These are phyloP conservation scores for Pterophyllum scalare DNA, from an alignment of 2,113 vertebrate species.

Conservation along the genomic window DNA sequence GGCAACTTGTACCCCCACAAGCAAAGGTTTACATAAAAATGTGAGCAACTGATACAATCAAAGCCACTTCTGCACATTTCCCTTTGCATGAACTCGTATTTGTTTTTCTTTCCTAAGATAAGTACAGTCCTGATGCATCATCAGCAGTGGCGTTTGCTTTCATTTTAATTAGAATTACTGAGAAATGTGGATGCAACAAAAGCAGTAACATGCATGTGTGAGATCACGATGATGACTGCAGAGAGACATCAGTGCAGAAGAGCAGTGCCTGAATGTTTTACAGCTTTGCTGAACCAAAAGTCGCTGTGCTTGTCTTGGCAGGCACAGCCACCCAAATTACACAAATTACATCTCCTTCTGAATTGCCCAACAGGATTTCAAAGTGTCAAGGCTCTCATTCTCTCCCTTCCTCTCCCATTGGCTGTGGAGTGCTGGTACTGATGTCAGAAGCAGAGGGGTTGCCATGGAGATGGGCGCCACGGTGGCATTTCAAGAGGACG, in stretches of 20 bases:
- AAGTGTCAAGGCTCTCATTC: constrained; percentile 62
- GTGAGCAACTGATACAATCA: not conserved
- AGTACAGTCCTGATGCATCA: not conserved
- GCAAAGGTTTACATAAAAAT: not conserved
- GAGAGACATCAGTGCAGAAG: not conserved
- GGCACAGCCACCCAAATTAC: constrained; percentile 57
- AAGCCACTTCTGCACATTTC: not conserved
- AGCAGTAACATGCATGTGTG: not conserved
- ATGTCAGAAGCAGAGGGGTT: constrained; percentile 80
- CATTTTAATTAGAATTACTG: not conserved
- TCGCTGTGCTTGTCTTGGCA: constrained; percentile 22
- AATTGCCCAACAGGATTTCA: constrained; percentile 67
- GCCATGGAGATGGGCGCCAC: constrained; percentile 75
- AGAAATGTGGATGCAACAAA: not conserved
- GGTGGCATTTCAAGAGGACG: constrained; percentile 73
- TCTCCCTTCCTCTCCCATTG: constrained; percentile 51
- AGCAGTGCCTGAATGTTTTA: not conserved
- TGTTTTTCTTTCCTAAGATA: not conserved
- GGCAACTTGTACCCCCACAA: not conserved
- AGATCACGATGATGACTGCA: not conserved
- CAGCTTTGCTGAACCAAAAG: constrained; percentile 23
- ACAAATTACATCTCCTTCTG: constrained; percentile 64
- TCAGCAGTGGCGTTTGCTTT: not conserved
- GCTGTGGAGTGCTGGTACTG: constrained; percentile 62
- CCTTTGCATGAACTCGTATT: not conserved